Evolutionary conservation across 2,888 invertebrate genomes (phyloP), one percentile per base, ranked within the genome.

Genomic region (Nomada lathburiana): DNA sequence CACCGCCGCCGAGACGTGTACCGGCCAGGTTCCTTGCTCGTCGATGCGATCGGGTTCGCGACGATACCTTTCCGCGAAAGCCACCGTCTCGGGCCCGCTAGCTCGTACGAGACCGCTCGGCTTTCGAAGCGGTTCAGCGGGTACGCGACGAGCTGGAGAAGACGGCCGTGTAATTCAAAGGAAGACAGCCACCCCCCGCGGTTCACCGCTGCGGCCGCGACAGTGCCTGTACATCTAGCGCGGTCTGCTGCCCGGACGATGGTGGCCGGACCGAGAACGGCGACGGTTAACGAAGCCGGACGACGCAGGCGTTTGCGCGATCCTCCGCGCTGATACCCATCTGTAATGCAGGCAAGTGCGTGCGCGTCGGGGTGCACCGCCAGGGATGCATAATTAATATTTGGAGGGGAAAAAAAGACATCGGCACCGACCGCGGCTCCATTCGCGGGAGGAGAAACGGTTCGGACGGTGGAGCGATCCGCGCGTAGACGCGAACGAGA

Each of bases 301-400:
- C 60, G 57, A 74, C 18, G 69, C 44, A 26, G 53, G 52, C 73
- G 44, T 73, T 65, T 64, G 73, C 64, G 63, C 55, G 63, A 71
- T 50, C 53, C 59, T n/a, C n/a, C 70, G 57, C 63, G 76, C 85
- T 79, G 80, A 75, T 44, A 57, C 65, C 85, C 83, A 89, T 89
- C 90, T 86, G 76, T 86, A 47, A 90, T 88, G 86, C 90, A 89
- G 80, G 86, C 76, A 88, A 89, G 89, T 88, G 91, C 90, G 89
- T 88, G 89, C 87, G 89, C 90, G 89, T 89, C 86, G 85, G 85
- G 80, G 78, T 89, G 88, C 89, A 91, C 86, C 89, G 88, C 88
- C 89, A 86, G 90, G 91, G 91, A 92, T 92, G 90, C 92, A 92
- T 93, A 93, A 93, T 92, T 92, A 92, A 92, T 92, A 93, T 92